Conservation (phyloP, 2,888 invertebrate species). For the Crocallis elinguaria region DNA sequence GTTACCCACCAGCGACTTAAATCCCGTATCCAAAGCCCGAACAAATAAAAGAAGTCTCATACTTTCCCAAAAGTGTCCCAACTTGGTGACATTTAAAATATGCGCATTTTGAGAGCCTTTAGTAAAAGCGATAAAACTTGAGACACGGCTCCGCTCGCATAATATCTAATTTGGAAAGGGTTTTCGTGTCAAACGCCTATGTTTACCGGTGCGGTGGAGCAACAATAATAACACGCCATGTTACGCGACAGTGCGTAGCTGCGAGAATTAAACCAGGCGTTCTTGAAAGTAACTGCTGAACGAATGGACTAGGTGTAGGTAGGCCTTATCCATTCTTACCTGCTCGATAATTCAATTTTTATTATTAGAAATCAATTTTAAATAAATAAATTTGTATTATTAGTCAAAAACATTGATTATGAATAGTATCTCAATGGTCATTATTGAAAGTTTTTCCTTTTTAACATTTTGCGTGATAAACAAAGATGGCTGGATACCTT, state of each 20-base stretch:
- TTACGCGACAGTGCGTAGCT: not conserved
- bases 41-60: conserved; percentile 26
- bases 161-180: conserved; percentile 55
- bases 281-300: too few relatives aligned
- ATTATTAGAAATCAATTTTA: too few relatives aligned
- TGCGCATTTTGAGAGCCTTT: conserved; percentile 31
- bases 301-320: too few relatives aligned
- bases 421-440: too few relatives aligned
- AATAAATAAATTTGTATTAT: too few relatives aligned
- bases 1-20: not conserved
- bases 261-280: conserved; percentile 12
- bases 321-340: too few relatives aligned
- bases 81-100: conserved; percentile 25
- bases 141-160: conserved; percentile 35
- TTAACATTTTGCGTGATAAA: too few relatives aligned
- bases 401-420: too few relatives aligned
- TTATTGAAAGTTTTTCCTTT: too few relatives aligned
- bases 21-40: conserved; percentile 7
- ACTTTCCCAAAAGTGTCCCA: conserved; percentile 17
- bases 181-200: conserved; percentile 49
- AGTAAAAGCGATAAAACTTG: conserved; percentile 25
- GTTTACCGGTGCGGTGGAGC: conserved; percentile 38
- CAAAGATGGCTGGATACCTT: too few relatives aligned
- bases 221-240: conserved; percentile 37
- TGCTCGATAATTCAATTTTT: too few relatives aligned